Percentiles rank a stretch among this genome's conserved stretches.
These are phyloP conservation scores for Furcula furcula DNA, from an alignment of 2,888 invertebrate genomes.

Conservation along the genomic window DNA sequence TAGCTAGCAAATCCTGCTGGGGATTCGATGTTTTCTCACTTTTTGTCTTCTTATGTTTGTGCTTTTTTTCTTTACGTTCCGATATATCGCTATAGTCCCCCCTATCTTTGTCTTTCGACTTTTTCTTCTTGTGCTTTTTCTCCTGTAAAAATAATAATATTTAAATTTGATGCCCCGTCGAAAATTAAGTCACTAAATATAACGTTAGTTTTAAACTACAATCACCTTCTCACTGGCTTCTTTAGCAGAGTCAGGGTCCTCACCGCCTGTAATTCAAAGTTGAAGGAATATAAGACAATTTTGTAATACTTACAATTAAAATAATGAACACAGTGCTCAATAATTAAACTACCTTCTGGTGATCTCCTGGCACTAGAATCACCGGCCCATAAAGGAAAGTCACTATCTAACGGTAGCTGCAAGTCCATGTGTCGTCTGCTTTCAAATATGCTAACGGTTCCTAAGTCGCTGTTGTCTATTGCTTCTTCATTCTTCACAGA, in stretches of 20 bases:
- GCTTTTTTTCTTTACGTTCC: conserved; percentile 78
- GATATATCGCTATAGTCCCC: conserved; percentile 74
- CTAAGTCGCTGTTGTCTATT: conserved; percentile 36
- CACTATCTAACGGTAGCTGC: conserved; percentile 47
- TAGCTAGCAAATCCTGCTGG: conserved; percentile 72
- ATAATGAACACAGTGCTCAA: no score
- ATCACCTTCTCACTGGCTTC: conserved; percentile 59
- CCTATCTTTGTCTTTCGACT: conserved; percentile 78
- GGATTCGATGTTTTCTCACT: conserved; percentile 68
- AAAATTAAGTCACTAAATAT: no score
- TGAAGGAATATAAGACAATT: background rate
- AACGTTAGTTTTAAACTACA: background rate
- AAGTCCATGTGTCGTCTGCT: conserved; percentile 44
- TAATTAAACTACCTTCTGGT: conserved; percentile 83
- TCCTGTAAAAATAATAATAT: conserved; percentile 44
- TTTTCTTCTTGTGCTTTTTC: conserved; percentile 80
- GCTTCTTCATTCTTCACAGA: conserved; percentile 33
- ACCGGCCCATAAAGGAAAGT: conserved; percentile 81
- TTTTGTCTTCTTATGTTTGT: conserved; percentile 78
- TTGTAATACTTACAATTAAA: no score
- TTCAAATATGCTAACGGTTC: conserved; percentile 51
- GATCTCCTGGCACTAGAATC: conserved; percentile 87
- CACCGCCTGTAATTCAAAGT: conserved; percentile 53
- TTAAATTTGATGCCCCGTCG: no score
- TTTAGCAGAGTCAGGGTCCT: conserved; percentile 64